Evolutionary conservation across 2,888 invertebrate species (phyloP).

Genomic region (Labia minor): DNA sequence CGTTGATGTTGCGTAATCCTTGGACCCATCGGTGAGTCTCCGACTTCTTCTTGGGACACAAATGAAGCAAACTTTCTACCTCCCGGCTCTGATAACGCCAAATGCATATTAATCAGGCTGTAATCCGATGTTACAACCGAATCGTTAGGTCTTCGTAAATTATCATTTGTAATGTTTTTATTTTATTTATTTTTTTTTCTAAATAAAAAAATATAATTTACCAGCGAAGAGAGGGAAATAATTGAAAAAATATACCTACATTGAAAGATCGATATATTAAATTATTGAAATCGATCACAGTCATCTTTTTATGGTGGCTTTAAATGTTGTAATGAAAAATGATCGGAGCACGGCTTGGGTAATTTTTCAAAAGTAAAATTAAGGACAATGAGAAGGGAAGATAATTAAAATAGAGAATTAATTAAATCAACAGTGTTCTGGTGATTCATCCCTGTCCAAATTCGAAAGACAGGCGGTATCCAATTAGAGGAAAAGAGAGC

Average conservation of each 20-base stretch:
- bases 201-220: neutral
- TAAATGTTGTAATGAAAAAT: neutral
- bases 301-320: constrained; percentile 2
- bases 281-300: constrained; percentile 4
- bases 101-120: neutral
- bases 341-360: neutral
- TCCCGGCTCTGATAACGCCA: neutral
- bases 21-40: neutral
- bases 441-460: constrained; percentile 3
- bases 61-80: neutral
- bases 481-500: neutral
- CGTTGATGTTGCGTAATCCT: neutral
- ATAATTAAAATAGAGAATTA: constrained; percentile 1
- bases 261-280: neutral
- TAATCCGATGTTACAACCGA: neutral
- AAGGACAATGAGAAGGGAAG: constrained; percentile 7
- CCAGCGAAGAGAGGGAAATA: neutral
- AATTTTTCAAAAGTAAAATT: constrained; percentile 5
- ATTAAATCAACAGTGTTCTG: neutral
- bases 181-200: too few relatives aligned
- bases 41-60: neutral
- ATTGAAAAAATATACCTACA: neutral
- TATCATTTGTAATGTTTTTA: too few relatives aligned
- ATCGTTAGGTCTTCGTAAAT: too few relatives aligned
- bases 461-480: neutral